These are phyloP conservation scores for Pemphigus obesinymphae DNA, from an alignment of 1,140 invertebrate genomes.

Conservation along the genomic window DNA sequence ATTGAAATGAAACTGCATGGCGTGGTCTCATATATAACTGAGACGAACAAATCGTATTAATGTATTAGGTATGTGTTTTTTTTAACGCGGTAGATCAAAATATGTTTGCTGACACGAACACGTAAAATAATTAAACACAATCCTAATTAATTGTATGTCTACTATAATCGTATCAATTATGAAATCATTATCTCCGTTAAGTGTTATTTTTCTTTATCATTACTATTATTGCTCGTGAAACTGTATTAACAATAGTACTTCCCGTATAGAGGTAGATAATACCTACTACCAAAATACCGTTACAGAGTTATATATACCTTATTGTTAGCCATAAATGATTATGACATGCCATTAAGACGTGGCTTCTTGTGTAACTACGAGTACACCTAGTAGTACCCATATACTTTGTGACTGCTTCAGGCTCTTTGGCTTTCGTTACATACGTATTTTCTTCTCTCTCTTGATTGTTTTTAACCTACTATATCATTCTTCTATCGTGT, in stretches of 20 bases:
- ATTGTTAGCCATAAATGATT: slow-evolving; percentile 26
- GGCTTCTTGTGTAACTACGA: neutral
- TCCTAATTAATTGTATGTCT: neutral
- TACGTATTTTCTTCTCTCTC: slow-evolving; percentile 13
- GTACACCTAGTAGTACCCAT: neutral
- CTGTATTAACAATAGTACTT: neutral
- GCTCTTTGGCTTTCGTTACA: slow-evolving; percentile 1
- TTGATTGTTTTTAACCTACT: neutral
- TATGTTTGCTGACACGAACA: neutral
- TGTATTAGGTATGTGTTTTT: too few relatives aligned
- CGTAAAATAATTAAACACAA: neutral
- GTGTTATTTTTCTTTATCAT: neutral
- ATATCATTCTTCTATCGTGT: neutral
- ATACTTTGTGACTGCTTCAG: neutral
- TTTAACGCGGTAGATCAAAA: too few relatives aligned
- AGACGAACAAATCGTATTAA: too few relatives aligned
- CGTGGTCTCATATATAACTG: too few relatives aligned
- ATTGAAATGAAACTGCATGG: too few relatives aligned
- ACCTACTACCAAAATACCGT: neutral
- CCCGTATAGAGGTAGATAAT: neutral
- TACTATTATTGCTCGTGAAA: neutral
- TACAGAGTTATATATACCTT: neutral
- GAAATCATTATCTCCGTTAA: neutral
- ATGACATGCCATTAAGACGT: slow-evolving; percentile 13
- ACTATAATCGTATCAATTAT: neutral